Evolutionary conservation across 37 sponge, comb jelly and placozoan genomes (phyloP).

Genomic region (Cliona cf. orientalis): DNA sequence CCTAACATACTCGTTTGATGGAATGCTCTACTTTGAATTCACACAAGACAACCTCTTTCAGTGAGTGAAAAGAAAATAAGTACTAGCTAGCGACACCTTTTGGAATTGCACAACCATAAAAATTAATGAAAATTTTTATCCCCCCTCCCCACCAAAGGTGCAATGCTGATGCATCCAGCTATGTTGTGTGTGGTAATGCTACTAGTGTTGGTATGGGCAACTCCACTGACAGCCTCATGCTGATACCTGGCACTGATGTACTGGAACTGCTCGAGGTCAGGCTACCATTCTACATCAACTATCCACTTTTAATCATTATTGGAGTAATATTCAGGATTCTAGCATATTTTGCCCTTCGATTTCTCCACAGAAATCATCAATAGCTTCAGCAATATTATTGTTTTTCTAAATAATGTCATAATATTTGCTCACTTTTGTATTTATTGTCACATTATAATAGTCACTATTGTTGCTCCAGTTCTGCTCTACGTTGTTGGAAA

Average conservation of each 20-base stretch:
- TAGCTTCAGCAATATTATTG: not conserved
- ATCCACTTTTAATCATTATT: not conserved
- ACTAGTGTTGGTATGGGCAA: not conserved
- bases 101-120: too few relatives aligned
- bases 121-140: too few relatives aligned
- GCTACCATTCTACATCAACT: slow-evolving; percentile 15
- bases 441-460: slow-evolving; percentile 7
- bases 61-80: too few relatives aligned
- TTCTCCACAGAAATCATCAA: slow-evolving; percentile 37
- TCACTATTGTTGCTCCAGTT: not conserved
- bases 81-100: too few relatives aligned
- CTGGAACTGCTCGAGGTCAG: not conserved
- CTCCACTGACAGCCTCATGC: too few relatives aligned
- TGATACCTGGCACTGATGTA: slow-evolving; percentile 18
- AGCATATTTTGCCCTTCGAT: slow-evolving; percentile 54
- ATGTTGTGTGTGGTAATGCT: not conserved
- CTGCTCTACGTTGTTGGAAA: slow-evolving; percentile 18
- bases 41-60: too few relatives aligned
- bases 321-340: slow-evolving; percentile 17
- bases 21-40: slow-evolving; percentile 56
- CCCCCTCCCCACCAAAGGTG: too few relatives aligned
- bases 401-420: slow-evolving; percentile 6
- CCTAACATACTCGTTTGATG: slow-evolving; percentile 59
- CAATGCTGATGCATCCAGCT: not conserved
- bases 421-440: not conserved